Base-by-base conservation (phyloP, 2,888 invertebrate species). In the Eupeodes latifasciatus region DNA sequence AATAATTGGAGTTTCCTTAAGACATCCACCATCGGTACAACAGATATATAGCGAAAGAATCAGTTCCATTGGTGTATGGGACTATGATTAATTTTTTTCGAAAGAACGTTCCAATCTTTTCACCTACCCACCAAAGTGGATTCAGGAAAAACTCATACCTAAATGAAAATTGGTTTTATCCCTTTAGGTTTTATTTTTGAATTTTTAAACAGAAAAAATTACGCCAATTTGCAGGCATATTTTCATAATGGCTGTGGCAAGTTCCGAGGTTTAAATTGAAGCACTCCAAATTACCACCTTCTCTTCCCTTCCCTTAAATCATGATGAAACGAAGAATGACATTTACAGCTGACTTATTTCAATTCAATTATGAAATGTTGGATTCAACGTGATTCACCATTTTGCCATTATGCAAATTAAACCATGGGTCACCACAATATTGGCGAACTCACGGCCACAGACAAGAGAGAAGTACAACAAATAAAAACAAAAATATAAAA, bases 1-100 rank as follows among this genome's bases (percentile, higher is more conserved):
- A 89, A 89, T 89, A 89, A 89, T 89, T 89, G 85, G 61, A 79
- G 85, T 89, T 89, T 89, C 79, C 81, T 85, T 85, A 85, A 88
- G 88, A 88, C 85, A 88, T 77, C 81, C 36, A 88, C 9, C n/a
- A n/a, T n/a, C n/a, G n/a, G n/a, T n/a, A n/a, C n/a, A n/a, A n/a
- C 27, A 27, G 27, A 27, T 3, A 27, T 27, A 62, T 27, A 62
- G 81, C 87, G 12, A 81, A 81, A 57, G 69, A 88, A 85, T 85
- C 88, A 75, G 51, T 88, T 85, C 74, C 74, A 85, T 19, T 19
- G 19, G 47, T 81, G 81, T 69, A 19, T 19, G 19, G 36, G 85
- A 64, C 85, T 78, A 81, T 85, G 88, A 88, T 88, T 88, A 88
- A 85, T 88, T 85, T 79, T 27, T 72, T 85, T 76, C 81, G 5